These are phyloP conservation scores for Sebastes itinus DNA, from an alignment of 2,797 vertebrate species.

Conservation along the genomic window DNA sequence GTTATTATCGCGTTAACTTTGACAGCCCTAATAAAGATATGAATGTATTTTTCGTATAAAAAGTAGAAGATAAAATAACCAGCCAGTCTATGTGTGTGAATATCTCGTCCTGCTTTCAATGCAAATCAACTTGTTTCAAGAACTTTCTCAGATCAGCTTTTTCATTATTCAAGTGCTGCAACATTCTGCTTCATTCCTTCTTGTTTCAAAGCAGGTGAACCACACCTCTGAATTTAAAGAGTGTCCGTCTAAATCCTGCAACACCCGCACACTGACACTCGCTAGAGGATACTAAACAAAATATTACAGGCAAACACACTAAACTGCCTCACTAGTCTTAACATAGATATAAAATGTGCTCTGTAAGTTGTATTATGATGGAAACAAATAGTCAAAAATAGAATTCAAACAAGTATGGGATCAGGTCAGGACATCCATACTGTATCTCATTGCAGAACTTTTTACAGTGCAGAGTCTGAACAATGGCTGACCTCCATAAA, in stretches of 20 bases:
- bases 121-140: background rate
- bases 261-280: background rate
- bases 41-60: too few relatives aligned
- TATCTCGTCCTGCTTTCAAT: background rate
- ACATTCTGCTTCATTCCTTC: background rate
- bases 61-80: too few relatives aligned
- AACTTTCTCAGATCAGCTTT: background rate
- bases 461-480: background rate
- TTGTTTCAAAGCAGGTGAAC: background rate
- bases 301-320: background rate
- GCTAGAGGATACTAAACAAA: background rate
- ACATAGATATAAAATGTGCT: background rate
- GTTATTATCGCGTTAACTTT: too few relatives aligned
- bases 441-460: background rate
- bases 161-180: background rate
- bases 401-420: background rate
- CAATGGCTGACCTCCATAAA: conserved; percentile 1
- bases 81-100: background rate
- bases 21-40: too few relatives aligned
- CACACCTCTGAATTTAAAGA: background rate
- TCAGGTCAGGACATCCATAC: background rate
- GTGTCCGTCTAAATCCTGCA: background rate
- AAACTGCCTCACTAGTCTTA: background rate
- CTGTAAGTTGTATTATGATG: background rate
- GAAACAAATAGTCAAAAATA: background rate